These are phyloP conservation scores for Scomber japonicus DNA, from an alignment of 2,113 vertebrate genomes.

Conservation along the genomic window DNA sequence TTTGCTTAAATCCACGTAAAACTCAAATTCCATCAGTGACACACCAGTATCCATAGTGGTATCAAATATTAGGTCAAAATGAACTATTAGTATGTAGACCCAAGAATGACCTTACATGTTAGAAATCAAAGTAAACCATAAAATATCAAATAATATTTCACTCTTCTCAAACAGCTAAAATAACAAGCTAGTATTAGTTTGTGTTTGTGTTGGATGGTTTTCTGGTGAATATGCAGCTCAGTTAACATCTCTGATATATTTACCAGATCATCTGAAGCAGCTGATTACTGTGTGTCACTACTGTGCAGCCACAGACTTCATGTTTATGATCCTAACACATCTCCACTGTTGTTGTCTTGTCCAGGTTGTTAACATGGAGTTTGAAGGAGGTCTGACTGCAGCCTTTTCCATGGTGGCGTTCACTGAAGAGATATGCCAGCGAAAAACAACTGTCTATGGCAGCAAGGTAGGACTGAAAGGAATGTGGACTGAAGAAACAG, in stretches of 20 bases:
- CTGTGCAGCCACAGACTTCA: not conserved
- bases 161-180: no score
- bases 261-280: not conserved
- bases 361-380: conserved; percentile 91
- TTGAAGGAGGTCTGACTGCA: conserved; percentile 88
- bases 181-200: no score
- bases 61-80: not conserved
- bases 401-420: conserved; percentile 90
- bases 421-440: conserved; percentile 80
- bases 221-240: not conserved
- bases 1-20: not conserved
- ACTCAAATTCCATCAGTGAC: not conserved
- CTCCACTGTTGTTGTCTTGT: not conserved
- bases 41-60: not conserved
- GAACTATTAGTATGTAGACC: not conserved
- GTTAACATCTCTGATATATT: not conserved
- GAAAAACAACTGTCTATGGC: conserved; percentile 86
- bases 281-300: not conserved
- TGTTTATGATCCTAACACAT: not conserved
- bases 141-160: not conserved
- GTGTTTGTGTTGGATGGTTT: not conserved
- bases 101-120: not conserved
- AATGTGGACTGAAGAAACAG: not conserved
- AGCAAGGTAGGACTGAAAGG: conserved; percentile 81
- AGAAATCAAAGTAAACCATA: not conserved